Base-by-base conservation (phyloP, 2,888 invertebrate genomes). In the Chrysomela aeneicollis region DNA sequence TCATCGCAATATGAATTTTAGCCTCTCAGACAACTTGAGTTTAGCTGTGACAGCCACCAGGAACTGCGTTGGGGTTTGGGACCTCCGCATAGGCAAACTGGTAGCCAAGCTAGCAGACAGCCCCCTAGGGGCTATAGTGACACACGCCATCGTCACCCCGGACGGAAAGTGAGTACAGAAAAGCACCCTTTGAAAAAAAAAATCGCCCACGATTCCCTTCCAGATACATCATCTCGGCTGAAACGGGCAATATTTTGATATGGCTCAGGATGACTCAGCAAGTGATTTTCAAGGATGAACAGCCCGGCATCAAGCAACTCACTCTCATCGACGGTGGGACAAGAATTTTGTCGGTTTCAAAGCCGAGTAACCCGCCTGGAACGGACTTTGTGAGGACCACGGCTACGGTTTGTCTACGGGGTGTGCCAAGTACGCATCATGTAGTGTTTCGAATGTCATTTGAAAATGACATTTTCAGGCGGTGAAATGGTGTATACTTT, bases 31-130 rank as follows among this genome's bases (percentile, higher is more conserved):
- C 58, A 90, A 92, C 71, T 87, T 90, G 53, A 89, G 91, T 59
- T 84, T 97, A 37, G 97, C 95, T 4, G 94, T 94, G 0, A 97
- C 97, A 0, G 95, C 95, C 0, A 98, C 98, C 0, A 87, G 98
- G 66, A 94, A 94, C 75, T 97, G 95, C 78, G 94, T 98, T 69
- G 98, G 97, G 0, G 90, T 98, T 1, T 99, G 98, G 97, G 93
- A 96, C 81, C 87, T 96, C 21, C 87, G 91, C 71, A 90, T 91
- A 0, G 97, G 97, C 0, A 90, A 90, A 73, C 84, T 97, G n/a
- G 83, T 93, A 65, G 88, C 93, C 0, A 95, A 94, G 78, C 84
- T 97, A 32, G 95, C 97, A 0, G 96, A 97, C 74, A 95, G 94
- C 70, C 94, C 95, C 0, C 85, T 97, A 1, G 96, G 96, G 0